A percentile compares a stretch with the other conserved stretches of the same genome.
phyloP scores from a whole-genome alignment of 1,140 invertebrate genomes.

The Anastrepha obliqua region DNA sequence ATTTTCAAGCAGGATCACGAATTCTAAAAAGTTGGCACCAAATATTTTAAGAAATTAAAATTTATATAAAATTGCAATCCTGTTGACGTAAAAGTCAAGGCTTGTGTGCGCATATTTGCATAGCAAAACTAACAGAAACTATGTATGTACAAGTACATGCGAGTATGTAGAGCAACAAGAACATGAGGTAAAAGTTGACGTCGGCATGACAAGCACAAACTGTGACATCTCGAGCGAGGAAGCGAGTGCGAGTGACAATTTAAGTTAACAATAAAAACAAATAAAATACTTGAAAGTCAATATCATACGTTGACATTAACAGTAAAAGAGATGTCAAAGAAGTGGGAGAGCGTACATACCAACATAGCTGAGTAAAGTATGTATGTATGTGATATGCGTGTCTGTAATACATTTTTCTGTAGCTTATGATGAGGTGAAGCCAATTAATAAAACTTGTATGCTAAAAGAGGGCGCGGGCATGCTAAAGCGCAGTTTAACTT shows the following conservation, averaged over 20 bases:
- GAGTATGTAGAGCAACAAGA: neutral
- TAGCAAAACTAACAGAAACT: neutral
- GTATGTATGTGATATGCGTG: neutral
- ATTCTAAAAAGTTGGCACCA: no score
- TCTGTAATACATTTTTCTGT: no score
- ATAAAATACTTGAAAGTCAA: neutral
- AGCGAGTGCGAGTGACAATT: neutral
- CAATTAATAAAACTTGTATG: neutral
- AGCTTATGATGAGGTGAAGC: neutral
- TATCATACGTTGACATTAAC: slow-evolving; percentile 32
- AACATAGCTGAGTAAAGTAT: neutral
- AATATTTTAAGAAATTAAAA: no score
- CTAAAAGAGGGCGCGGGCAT: neutral
- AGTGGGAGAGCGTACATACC: neutral
- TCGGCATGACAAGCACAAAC: neutral
- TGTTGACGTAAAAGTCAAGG: neutral
- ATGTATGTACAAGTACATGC: no score
- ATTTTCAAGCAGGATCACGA: no score
- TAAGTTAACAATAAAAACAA: slow-evolving; percentile 46
- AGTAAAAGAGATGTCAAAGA: neutral
- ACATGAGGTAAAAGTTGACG: slow-evolving; percentile 1
- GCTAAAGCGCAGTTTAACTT: neutral
- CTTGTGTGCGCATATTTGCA: neutral
- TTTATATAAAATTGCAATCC: no score
- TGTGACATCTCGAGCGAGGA: neutral